Percentiles rank a stretch among this genome's conserved stretches.
phyloP scores from a whole-genome alignment of 2,113 vertebrate species.

The Mormyrus iriodes region DNA sequence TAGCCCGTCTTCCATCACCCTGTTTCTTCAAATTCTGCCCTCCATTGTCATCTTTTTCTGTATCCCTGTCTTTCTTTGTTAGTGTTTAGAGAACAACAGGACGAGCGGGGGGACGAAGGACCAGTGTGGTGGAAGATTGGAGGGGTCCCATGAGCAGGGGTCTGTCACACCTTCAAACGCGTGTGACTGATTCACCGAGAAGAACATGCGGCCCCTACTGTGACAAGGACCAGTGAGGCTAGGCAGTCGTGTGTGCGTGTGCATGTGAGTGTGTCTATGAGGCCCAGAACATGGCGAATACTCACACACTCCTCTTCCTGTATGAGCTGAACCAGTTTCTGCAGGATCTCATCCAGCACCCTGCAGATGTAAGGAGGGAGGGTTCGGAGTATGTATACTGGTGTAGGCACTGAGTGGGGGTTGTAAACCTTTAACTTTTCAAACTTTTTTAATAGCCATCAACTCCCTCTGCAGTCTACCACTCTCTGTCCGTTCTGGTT shows the following conservation, averaged over 20 bases:
- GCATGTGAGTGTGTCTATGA: conserved; percentile 16
- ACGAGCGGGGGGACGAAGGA: not conserved
- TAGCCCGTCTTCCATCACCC: not conserved
- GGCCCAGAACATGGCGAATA: conserved; percentile 24
- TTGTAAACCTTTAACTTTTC: conserved; percentile 22
- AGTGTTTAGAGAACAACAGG: not conserved
- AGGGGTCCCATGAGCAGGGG: not conserved
- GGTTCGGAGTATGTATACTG: not conserved
- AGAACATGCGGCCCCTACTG: conserved; percentile 11
- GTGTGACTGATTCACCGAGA: conserved; percentile 29
- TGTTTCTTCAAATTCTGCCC: no score
- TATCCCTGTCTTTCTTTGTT: not conserved
- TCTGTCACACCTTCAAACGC: conserved; percentile 19
- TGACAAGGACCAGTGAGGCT: not conserved
- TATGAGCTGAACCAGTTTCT: conserved; percentile 76
- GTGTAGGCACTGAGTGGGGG: not conserved
- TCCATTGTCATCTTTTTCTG: not conserved
- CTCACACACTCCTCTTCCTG: conserved; percentile 85
- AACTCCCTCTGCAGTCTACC: not conserved
- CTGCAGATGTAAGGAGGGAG: conserved; percentile 46
- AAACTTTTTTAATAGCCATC: conserved; percentile 22
- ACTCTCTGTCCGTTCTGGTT: not conserved
- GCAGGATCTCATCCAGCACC: conserved; percentile 75
- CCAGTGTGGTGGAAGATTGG: not conserved
- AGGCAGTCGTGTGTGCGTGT: not conserved